Percentiles rank a stretch among this genome's conserved stretches.
Evolutionary conservation across 2,888 invertebrate species (phyloP).

Genomic region (Poecilobothrus nobilitatus): DNA sequence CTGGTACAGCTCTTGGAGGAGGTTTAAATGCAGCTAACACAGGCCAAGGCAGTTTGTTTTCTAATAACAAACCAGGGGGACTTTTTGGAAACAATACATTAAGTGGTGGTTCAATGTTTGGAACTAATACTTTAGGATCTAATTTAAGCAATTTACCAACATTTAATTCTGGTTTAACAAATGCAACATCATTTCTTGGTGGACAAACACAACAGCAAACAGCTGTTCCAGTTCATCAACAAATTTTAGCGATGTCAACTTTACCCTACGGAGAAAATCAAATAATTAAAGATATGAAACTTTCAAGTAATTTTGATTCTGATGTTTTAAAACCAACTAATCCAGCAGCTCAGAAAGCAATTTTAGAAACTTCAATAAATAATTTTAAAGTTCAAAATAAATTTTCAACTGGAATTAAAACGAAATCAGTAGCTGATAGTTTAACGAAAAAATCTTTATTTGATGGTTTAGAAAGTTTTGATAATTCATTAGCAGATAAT

Average conservation of each 20-base stretch:
- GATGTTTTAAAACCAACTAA: conserved; percentile 63
- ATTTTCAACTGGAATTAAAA: conserved; percentile 43
- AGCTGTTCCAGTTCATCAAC: conserved; percentile 54
- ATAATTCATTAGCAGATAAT: conserved; percentile 54
- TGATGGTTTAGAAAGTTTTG: conserved; percentile 77
- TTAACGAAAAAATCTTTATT: conserved; percentile 63
- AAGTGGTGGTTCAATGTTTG: conserved; percentile 87
- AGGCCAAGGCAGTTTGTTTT: background rate
- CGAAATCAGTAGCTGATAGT: conserved; percentile 31
- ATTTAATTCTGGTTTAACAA: conserved; percentile 34
- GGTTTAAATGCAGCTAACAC: conserved; percentile 13
- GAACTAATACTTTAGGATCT: conserved; percentile 43
- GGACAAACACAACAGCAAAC: conserved; percentile 35
- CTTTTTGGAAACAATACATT: conserved; percentile 47
- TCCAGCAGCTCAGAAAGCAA: conserved; percentile 60
- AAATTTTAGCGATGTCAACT: conserved; percentile 64
- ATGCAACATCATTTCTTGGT: conserved; percentile 33
- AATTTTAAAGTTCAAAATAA: conserved; percentile 53
- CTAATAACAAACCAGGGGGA: conserved; percentile 30
- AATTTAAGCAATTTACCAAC: conserved; percentile 30
- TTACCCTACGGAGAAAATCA: conserved; percentile 84
- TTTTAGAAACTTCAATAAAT: conserved; percentile 46
- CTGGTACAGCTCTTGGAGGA: conserved; percentile 41
- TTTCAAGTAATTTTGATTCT: conserved; percentile 46
- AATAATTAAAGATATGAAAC: conserved; percentile 64